Conservation (phyloP, 2,888 invertebrate genomes). For the Polyommatus iphigenia region DNA sequence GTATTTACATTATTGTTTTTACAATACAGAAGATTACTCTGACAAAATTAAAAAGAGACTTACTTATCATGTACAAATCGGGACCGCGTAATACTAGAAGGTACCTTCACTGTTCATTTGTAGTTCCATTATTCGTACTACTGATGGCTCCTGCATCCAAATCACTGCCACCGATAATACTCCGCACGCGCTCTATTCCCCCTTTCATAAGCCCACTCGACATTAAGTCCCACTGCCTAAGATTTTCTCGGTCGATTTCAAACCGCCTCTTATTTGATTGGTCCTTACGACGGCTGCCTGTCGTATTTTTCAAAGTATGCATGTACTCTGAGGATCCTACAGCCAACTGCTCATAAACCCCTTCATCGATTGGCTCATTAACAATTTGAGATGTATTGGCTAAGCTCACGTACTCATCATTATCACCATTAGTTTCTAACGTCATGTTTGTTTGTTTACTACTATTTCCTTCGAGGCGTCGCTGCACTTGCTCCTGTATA, state of each 20-base stretch:
- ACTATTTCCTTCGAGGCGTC: conserved; percentile 51
- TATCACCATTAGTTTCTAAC: conserved; percentile 63
- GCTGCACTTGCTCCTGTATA: conserved; percentile 73
- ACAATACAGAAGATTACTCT: conserved; percentile 11
- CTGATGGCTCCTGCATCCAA: conserved; percentile 57
- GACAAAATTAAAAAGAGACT: conserved; percentile 64
- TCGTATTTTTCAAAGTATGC: conserved; percentile 31
- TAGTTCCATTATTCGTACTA: conserved; percentile 70
- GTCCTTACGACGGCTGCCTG: conserved; percentile 40
- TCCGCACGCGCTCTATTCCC: conserved; percentile 66
- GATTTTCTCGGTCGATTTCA: conserved; percentile 90
- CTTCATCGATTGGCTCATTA: conserved; percentile 68
- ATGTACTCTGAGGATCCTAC: conserved; percentile 59
- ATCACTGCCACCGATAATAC: conserved; percentile 59
- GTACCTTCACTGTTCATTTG: conserved; percentile 77
- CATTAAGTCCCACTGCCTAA: conserved; percentile 93
- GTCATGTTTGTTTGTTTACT: conserved; percentile 32
- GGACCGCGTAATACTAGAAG: conserved; percentile 73
- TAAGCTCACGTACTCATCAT: conserved; percentile 77
- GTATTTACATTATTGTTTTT: conserved; percentile 51
- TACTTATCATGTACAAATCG: conserved; percentile 70
- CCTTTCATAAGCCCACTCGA: conserved; percentile 87
- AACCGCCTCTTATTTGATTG: conserved; percentile 67
- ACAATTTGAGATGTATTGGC: conserved; percentile 53
- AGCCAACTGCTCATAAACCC: conserved; percentile 79